phyloP scores from a whole-genome alignment of 2,797 vertebrate species.

The Sibirionetta formosa region DNA sequence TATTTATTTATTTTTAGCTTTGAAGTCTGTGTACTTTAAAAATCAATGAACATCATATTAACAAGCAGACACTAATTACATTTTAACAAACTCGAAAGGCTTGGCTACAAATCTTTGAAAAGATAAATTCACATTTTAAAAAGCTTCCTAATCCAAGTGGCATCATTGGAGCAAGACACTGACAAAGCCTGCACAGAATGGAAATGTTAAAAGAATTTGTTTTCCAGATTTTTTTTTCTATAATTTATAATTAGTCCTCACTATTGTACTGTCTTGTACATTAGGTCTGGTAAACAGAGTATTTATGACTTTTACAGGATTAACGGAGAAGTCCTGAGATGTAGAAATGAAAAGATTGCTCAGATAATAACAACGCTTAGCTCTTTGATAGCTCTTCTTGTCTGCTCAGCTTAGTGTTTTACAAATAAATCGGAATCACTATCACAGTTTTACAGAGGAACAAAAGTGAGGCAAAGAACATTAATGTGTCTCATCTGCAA shows the following conservation, averaged over 20 bases:
- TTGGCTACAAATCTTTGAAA: slow-evolving; percentile 47
- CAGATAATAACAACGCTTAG: neutral
- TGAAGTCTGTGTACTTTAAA: slow-evolving; percentile 75
- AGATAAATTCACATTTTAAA: slow-evolving; percentile 50
- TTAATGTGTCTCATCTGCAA: slow-evolving; percentile 3
- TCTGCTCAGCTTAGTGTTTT: neutral
- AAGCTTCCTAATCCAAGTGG: slow-evolving; percentile 29
- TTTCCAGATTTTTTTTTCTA: slow-evolving; percentile 27
- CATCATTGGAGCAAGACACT: neutral
- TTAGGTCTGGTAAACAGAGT: slow-evolving; percentile 50
- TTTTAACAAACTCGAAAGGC: slow-evolving; percentile 58
- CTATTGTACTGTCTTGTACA: slow-evolving; percentile 2
- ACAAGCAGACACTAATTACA: slow-evolving; percentile 60
- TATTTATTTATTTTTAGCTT: slow-evolving; percentile 76
- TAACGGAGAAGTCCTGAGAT: slow-evolving; percentile 24
- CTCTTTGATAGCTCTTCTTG: neutral
- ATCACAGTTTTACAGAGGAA: neutral
- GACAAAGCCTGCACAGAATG: slow-evolving; percentile 49
- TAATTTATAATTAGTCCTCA: slow-evolving; percentile 62
- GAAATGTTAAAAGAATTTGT: slow-evolving; percentile 23
- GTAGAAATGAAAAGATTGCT: slow-evolving; percentile 27
- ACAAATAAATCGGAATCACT: neutral
- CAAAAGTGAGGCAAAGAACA: neutral
- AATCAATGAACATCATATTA: slow-evolving; percentile 74
- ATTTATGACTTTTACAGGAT: slow-evolving; percentile 12